Evolutionary conservation across 2,113 vertebrate genomes (phyloP).

Genomic region (Fukomys damarensis): DNA sequence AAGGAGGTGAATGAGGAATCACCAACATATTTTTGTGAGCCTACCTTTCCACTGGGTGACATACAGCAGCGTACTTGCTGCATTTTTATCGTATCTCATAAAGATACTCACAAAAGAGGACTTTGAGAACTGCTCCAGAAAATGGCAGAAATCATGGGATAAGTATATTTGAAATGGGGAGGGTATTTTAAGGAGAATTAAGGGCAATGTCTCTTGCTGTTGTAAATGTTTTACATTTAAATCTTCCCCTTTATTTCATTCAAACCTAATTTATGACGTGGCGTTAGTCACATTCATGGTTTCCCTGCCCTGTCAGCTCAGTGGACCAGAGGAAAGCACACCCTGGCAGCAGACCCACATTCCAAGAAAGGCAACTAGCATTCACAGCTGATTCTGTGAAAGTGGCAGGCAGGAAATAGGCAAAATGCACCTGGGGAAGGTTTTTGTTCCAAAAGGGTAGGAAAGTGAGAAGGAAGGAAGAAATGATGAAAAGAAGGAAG

Average conservation of each 20-base stretch:
- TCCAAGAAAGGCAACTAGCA: not conserved
- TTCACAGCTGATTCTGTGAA: not conserved
- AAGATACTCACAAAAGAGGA: not conserved
- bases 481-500: not conserved
- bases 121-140: not conserved
- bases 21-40: not conserved
- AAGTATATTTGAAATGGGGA: not conserved
- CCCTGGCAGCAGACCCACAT: not conserved
- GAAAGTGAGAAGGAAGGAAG: not conserved
- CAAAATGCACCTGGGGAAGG: not conserved
- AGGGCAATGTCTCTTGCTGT: not conserved
- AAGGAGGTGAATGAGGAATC: no score
- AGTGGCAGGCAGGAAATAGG: no score
- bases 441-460: not conserved
- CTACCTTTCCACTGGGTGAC: not conserved
- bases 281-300: not conserved
- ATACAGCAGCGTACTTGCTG: not conserved
- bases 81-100: not conserved
- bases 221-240: not conserved
- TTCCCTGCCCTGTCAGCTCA: not conserved
- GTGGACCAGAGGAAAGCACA: not conserved
- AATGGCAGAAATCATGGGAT: not conserved
- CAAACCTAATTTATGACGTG: not conserved
- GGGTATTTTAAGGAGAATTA: not conserved
- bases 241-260: not conserved